Percentiles rank a stretch among this genome's conserved stretches.
These are phyloP conservation scores for Taurulus bubalis DNA, from an alignment of 2,113 vertebrate genomes.

Conservation along the genomic window DNA sequence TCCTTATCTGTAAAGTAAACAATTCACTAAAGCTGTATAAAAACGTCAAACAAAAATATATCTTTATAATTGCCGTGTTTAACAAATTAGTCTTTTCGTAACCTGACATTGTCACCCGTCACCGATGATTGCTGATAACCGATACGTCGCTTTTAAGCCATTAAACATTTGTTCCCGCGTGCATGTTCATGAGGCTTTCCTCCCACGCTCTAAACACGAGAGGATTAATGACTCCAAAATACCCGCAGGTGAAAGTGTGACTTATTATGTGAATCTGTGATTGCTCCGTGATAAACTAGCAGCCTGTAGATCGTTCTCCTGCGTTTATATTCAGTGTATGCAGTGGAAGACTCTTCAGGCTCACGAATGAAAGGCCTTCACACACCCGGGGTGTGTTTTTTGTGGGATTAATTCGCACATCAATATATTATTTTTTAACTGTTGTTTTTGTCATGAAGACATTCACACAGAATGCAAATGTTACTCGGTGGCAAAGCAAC, in stretches of 20 bases:
- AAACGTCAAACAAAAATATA: not conserved
- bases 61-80: not conserved
- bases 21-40: not conserved
- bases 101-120: not conserved
- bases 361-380: not conserved
- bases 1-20: not conserved
- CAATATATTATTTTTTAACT: not conserved
- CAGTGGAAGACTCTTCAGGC: conserved; percentile 36
- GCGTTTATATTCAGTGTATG: conserved; percentile 28
- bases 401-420: not conserved
- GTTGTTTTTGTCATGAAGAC: not conserved
- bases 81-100: conserved; percentile 1
- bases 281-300: conserved; percentile 38
- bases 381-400: not conserved
- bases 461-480: not conserved
- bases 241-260: conserved; percentile 49
- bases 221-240: conserved; percentile 66
- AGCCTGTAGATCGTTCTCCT: conserved; percentile 46
- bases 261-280: conserved; percentile 55
- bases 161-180: not conserved
- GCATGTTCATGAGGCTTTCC: conserved; percentile 29
- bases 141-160: conserved; percentile 4
- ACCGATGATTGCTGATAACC: not conserved
- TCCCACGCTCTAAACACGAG: conserved; percentile 35
- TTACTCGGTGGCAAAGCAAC: no score